phyloP scores from a whole-genome alignment of 2,888 invertebrate genomes.

The Odontothrips loti region DNA sequence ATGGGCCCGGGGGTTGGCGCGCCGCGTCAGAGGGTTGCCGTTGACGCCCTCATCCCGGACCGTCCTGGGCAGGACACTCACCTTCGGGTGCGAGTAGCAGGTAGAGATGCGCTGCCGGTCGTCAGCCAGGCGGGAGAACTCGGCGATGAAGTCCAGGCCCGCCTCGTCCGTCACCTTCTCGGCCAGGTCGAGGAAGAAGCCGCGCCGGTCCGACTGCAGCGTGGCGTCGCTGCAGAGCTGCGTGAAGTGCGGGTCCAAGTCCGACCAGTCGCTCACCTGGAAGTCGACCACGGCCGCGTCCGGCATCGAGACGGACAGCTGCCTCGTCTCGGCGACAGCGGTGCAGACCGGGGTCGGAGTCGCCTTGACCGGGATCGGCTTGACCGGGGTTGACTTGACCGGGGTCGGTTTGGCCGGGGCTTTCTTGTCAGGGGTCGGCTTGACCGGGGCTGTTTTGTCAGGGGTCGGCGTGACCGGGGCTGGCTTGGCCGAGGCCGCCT shows the following conservation, averaged over 20 bases:
- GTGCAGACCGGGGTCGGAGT: background rate
- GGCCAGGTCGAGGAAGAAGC: slow-evolving; percentile 67
- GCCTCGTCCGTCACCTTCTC: slow-evolving; percentile 55
- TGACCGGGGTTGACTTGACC: too few species aligned
- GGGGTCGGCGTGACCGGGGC: too few species aligned
- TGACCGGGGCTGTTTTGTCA: too few species aligned
- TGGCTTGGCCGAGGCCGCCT: too few species aligned
- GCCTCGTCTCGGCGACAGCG: background rate
- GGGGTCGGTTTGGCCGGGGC: too few species aligned
- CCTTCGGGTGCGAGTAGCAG: slow-evolving; percentile 53
- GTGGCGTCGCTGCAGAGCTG: slow-evolving; percentile 69
- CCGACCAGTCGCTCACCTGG: slow-evolving; percentile 9
- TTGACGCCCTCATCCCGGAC: background rate
- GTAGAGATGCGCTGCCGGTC: slow-evolving; percentile 58
- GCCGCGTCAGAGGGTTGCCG: background rate
- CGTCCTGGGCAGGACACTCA: slow-evolving; percentile 41
- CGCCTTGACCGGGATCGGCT: too few species aligned
- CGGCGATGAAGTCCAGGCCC: slow-evolving; percentile 57
- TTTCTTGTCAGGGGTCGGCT: too few species aligned
- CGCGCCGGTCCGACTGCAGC: slow-evolving; percentile 66
- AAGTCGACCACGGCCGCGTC: background rate
- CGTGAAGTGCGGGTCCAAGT: slow-evolving; percentile 48
- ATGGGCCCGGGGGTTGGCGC: background rate
- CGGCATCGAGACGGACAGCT: background rate
- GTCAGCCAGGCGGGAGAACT: slow-evolving; percentile 56